Conservation (phyloP, 2,888 invertebrate species). For the Psylliodes chrysocephalus region DNA sequence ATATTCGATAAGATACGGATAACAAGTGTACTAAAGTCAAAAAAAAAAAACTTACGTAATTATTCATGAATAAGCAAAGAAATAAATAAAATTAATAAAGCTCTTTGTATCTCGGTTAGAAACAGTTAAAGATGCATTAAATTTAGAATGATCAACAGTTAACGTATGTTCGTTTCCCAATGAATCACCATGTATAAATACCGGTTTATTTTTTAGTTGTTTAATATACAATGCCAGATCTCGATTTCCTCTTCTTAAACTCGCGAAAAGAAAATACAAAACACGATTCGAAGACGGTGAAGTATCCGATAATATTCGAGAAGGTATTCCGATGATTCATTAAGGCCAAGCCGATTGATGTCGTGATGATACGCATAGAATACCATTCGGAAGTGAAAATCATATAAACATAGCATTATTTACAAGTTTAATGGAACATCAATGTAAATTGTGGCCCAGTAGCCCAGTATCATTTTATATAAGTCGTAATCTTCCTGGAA, state of each 20-base stretch:
- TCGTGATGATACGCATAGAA: not conserved
- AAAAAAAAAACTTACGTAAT: too few relatives aligned
- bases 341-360: not conserved
- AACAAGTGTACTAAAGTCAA: too few relatives aligned
- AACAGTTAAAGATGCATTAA: too few relatives aligned
- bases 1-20: too few relatives aligned
- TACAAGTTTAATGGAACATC: not conserved
- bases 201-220: too few relatives aligned
- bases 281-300: not conserved
- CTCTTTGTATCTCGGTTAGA: too few relatives aligned
- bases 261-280: not conserved
- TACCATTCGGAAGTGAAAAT: constrained; percentile 10
- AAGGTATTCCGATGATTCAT: not conserved
- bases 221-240: not conserved
- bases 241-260: not conserved
- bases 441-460: constrained; percentile 12
- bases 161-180: too few relatives aligned
- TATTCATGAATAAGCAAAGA: too few relatives aligned
- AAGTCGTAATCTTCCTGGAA: not conserved
- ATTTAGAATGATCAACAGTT: too few relatives aligned
- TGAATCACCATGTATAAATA: too few relatives aligned
- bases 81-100: too few relatives aligned
- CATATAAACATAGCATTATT: not conserved
- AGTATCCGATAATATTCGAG: not conserved
- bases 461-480: constrained; percentile 6